phyloP scores from a whole-genome alignment of 2,888 invertebrate species.

The Sipha maydis region DNA sequence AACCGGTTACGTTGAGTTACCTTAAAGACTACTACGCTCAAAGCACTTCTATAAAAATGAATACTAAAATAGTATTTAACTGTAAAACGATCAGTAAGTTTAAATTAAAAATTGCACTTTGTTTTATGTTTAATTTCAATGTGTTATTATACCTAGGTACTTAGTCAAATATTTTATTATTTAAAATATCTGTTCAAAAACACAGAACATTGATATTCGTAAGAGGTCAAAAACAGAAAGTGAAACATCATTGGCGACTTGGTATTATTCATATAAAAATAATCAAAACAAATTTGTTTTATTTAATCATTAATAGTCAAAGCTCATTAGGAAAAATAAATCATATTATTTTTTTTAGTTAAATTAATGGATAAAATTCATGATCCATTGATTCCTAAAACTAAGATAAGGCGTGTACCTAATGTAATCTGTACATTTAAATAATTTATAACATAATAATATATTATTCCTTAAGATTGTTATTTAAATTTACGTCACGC shows the following conservation, averaged over 20 bases:
- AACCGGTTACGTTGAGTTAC: conserved; percentile 30
- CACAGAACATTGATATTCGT: not conserved
- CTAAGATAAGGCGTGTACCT: not conserved
- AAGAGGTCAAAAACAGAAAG: conserved; percentile 33
- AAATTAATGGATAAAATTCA: not conserved
- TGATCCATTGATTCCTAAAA: not conserved
- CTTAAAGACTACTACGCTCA: not conserved
- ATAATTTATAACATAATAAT: not conserved
- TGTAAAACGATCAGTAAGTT: not conserved
- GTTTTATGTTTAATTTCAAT: not conserved
- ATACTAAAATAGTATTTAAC: not conserved
- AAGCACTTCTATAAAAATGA: not conserved
- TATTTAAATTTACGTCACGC: not conserved
- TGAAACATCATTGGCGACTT: not conserved
- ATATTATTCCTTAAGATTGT: not conserved
- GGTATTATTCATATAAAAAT: not conserved
- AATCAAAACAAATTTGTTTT: conserved; percentile 22
- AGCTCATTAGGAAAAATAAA: not conserved
- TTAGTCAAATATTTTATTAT: not conserved
- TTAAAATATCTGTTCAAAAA: not conserved
- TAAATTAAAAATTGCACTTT: not conserved
- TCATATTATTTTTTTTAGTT: conserved; percentile 1
- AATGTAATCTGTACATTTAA: not conserved
- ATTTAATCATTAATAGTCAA: not conserved
- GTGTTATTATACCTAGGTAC: not conserved